Base-by-base conservation (phyloP, 2,888 invertebrate species). In the Lasioglossum oenotherae region DNA sequence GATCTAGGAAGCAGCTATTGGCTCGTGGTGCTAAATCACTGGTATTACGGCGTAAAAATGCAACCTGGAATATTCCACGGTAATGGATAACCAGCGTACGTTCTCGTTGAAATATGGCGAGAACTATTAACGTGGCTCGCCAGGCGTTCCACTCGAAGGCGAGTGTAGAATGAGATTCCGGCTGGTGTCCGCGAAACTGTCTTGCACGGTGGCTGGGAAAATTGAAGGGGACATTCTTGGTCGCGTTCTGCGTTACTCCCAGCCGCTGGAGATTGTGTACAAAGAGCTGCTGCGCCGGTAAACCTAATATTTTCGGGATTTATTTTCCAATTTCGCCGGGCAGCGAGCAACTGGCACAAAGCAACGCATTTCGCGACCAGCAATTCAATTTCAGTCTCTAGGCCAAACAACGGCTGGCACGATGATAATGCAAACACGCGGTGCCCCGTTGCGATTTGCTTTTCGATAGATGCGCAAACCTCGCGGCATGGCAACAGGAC, bases 61-160 rank as follows among this genome's bases (percentile, higher is more conserved):
- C 16, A 75, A 87, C 77, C 64, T 14, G 12, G 79, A 73, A 82
- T 86, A 79, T 78, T 78, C 78, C 35, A 53, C n/a, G 44, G 38
- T 75, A 76, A 83, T 81, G 77, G 78, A 76, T 86, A 81, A 60
- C 77, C 78, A 19, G 4, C 14, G n/a, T 69, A 77, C 53, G 53
- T 78, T 74, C 27, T 2, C 14, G 6, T 72, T 76, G 57, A 84
- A 75, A 81, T 80, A 78, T 60, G 49, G 57, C 3, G 67, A 57
- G 78, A 35, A 72, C 78, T 84, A 80, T 78, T 81, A 84, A 41
- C 74, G 46, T 49, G 49, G 57, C 44, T 67, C 72, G 71, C 69
- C 12, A n/a, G 31, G n/a, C n/a, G n/a, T 46, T 69, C 12, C 44
- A 27, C 44, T 57, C 6, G 74, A 71, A 44, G n/a, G 12, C 46